Percentiles rank a stretch among this genome's conserved stretches.
Conservation (phyloP, 2,888 invertebrate species). For the Drosophila kambysellisi region DNA sequence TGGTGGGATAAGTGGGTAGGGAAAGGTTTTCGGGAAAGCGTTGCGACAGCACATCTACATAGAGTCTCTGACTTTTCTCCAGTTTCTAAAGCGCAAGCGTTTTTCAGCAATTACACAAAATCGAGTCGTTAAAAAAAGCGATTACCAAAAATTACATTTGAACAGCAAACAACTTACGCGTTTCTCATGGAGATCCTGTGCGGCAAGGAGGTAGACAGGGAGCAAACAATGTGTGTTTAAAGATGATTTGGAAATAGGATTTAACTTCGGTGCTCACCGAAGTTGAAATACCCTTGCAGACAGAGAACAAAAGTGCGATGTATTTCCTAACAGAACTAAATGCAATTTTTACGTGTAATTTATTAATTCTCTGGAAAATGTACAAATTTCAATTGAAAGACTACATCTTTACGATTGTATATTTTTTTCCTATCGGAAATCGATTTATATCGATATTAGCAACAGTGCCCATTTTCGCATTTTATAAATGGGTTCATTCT, state of each 20-base stretch:
- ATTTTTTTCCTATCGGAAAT: background rate
- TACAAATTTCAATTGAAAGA: background rate
- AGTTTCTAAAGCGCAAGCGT: slow-evolving; percentile 68
- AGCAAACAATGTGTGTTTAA: slow-evolving; percentile 4
- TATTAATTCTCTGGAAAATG: background rate
- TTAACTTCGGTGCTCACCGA: background rate
- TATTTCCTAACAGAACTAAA: background rate
- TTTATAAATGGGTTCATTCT: background rate
- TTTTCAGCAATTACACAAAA: slow-evolving; percentile 15
- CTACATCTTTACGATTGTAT: background rate
- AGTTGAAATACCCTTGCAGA: slow-evolving; percentile 3
- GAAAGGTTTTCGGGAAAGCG: slow-evolving; percentile 83
- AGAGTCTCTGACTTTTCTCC: slow-evolving; percentile 74
- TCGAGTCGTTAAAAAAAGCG: slow-evolving; percentile 18
- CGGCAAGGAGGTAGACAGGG: background rate
- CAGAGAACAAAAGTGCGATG: too few relatives aligned
- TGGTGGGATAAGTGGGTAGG: slow-evolving; percentile 82
- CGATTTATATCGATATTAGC: background rate
- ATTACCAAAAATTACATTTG: slow-evolving; percentile 4
- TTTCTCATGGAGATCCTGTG: slow-evolving; percentile 86
- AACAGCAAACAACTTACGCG: slow-evolving; percentile 78
- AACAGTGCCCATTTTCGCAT: background rate
- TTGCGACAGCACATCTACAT: slow-evolving; percentile 77
- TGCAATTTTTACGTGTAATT: background rate
- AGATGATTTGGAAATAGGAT: background rate